These are phyloP conservation scores for Rotaria socialis DNA, from an alignment of 2,888 invertebrate species.

Conservation along the genomic window DNA sequence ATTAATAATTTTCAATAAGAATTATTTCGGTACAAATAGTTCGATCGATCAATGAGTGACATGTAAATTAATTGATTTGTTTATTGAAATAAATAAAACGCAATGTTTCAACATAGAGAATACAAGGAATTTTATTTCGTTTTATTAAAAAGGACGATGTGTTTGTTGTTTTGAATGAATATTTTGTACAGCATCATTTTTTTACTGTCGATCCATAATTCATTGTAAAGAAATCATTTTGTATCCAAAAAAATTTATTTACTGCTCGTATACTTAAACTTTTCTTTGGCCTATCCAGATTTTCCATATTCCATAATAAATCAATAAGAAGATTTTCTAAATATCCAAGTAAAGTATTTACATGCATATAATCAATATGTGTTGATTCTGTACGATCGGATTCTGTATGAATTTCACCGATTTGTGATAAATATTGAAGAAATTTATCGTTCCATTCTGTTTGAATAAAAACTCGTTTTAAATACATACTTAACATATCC, in stretches of 20 bases:
- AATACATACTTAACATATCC: constrained; percentile 14
- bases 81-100: too few species aligned
- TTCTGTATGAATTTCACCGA: background rate
- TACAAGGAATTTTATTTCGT: background rate
- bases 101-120: background rate
- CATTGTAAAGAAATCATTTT: background rate
- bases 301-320: background rate
- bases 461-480: background rate
- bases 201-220: background rate
- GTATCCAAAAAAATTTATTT: background rate
- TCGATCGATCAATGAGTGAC: too few species aligned
- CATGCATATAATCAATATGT: background rate
- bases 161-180: background rate
- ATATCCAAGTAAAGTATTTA: background rate
- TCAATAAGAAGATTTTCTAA: background rate
- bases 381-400: background rate
- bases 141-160: background rate
- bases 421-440: constrained; percentile 36
- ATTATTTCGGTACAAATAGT: too few species aligned
- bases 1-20: too few species aligned
- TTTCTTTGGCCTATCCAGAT: background rate
- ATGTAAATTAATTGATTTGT: too few species aligned
- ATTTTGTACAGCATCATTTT: background rate
- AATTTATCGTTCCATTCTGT: constrained; percentile 35
- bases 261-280: background rate